These are phyloP conservation scores for Pavo muticus DNA, from an alignment of 2,113 vertebrate genomes.

Conservation along the genomic window DNA sequence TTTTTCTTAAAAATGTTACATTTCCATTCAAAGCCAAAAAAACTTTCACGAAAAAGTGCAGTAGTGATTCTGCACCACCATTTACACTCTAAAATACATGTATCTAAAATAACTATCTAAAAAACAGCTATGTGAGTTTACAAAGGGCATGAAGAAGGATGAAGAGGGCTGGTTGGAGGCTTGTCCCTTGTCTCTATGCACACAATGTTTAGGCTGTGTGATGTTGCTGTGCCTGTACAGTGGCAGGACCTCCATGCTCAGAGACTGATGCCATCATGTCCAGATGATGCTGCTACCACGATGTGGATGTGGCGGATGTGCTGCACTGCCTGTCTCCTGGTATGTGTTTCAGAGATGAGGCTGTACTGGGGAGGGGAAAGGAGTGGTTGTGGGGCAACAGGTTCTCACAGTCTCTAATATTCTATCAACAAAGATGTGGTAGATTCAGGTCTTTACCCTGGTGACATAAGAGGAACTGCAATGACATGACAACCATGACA, in stretches of 20 bases:
- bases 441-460: background rate
- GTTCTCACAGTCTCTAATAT: background rate
- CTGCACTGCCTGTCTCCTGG: background rate
- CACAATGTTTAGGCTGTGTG: background rate
- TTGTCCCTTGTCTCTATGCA: rapidly evolving
- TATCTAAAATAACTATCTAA: background rate
- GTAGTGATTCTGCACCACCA: background rate
- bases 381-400: background rate
- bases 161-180: background rate
- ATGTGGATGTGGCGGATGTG: background rate
- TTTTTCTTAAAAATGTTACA: background rate
- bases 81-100: background rate
- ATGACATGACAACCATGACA: background rate
- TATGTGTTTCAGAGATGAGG: background rate
- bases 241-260: background rate
- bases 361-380: background rate
- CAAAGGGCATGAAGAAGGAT: background rate
- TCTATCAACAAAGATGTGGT: background rate
- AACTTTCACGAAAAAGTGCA: background rate
- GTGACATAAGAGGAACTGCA: background rate
- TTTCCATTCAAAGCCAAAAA: background rate
- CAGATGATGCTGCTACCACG: background rate
- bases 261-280: background rate
- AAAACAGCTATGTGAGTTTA: background rate
- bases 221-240: rapidly evolving